phyloP scores from a whole-genome alignment of 2,797 vertebrate species.

The Manis crassicaudata region DNA sequence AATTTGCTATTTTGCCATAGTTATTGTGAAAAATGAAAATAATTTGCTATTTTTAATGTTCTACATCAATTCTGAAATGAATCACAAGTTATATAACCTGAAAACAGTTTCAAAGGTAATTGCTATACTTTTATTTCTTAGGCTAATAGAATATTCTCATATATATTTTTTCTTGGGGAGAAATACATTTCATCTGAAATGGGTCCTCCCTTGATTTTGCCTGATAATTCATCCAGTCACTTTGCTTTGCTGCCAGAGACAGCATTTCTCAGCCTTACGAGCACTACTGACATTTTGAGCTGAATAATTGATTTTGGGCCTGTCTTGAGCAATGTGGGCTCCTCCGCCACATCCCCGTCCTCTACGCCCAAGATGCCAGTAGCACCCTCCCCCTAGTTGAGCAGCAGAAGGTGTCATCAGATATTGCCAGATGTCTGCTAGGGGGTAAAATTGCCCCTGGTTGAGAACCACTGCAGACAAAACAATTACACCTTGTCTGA shows the following conservation, averaged over 20 bases:
- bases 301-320: background rate
- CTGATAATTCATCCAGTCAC: background rate
- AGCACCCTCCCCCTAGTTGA: background rate
- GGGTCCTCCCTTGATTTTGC: background rate
- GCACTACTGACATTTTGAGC: background rate
- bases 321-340: background rate
- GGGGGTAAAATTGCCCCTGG: background rate
- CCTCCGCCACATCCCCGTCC: background rate
- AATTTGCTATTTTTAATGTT: slow-evolving; percentile 55
- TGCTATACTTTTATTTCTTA: slow-evolving; percentile 18
- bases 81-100: slow-evolving; percentile 26
- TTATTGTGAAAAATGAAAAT: slow-evolving; percentile 58
- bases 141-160: slow-evolving; percentile 20
- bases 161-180: background rate
- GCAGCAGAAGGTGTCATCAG: background rate
- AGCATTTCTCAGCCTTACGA: background rate
- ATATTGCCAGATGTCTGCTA: background rate
- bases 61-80: slow-evolving; percentile 44
- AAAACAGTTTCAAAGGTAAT: slow-evolving; percentile 59
- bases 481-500: background rate
- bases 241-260: background rate
- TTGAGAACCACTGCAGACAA: background rate
- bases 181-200: slow-evolving; percentile 15
- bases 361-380: background rate
- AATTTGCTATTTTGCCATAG: slow-evolving; percentile 56